Conservation (phyloP, 2,113 vertebrate species). For the Melanocharis versteri region DNA sequence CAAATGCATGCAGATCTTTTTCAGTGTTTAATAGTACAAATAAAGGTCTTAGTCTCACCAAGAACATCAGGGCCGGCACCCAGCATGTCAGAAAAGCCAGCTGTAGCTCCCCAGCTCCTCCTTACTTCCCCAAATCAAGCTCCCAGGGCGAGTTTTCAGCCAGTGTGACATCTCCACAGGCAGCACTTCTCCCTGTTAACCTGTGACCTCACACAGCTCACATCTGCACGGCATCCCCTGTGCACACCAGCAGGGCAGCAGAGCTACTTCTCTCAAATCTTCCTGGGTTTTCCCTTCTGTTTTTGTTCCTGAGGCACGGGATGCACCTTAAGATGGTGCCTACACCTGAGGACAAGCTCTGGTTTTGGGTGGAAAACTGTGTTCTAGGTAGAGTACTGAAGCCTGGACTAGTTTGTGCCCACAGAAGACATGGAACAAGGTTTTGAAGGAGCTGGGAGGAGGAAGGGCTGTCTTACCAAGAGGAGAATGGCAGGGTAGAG, state of each 20-base stretch:
- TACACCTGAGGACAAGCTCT: background rate
- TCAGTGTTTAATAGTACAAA: background rate
- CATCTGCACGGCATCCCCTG: background rate
- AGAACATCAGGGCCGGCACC: background rate
- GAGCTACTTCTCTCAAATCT: background rate
- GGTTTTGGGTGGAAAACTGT: background rate
- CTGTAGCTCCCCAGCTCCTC: background rate
- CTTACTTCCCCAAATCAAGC: background rate
- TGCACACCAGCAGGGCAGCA: background rate
- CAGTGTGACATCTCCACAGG: background rate
- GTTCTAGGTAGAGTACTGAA: background rate
- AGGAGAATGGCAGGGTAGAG: background rate
- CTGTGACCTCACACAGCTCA: conserved; percentile 34
- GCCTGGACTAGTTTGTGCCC: background rate
- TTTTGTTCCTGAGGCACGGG: background rate
- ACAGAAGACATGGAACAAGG: background rate
- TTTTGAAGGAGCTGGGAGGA: background rate
- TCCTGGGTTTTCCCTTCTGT: background rate
- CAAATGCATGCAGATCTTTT: background rate
- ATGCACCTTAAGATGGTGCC: background rate
- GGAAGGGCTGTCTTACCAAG: background rate
- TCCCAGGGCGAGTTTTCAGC: background rate
- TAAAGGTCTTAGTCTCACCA: background rate
- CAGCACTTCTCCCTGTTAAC: conserved; percentile 59
- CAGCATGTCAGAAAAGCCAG: background rate